Conservation (phyloP, 1,140 invertebrate species). For the Goniozus legneri region DNA sequence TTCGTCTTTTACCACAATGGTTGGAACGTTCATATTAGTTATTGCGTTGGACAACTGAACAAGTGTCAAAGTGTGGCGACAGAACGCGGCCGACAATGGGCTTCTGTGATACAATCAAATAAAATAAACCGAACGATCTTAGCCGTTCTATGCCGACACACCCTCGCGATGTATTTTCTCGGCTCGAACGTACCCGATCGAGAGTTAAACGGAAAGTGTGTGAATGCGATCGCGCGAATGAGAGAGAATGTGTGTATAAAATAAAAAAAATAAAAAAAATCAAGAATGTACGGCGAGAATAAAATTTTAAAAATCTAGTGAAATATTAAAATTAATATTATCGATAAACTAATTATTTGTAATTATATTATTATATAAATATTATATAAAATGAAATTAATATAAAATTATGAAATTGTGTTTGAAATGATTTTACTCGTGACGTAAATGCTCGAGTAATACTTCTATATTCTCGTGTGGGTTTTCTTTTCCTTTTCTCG, state of each 20-base stretch:
- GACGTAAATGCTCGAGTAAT: constrained; percentile 4
- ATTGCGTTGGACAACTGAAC: not conserved
- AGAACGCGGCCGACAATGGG: constrained; percentile 29
- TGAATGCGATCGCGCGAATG: constrained; percentile 8
- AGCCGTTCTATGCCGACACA: constrained; percentile 9
- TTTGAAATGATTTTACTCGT: constrained; percentile 9
- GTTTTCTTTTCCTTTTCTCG: not conserved
- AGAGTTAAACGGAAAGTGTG: no score
- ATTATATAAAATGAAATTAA: constrained; percentile 36
- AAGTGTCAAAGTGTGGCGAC: constrained; percentile 16
- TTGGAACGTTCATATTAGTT: not conserved
- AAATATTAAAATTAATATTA: constrained; percentile 45
- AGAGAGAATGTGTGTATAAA: not conserved
- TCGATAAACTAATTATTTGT: constrained; percentile 37
- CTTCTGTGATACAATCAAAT: constrained; percentile 53
- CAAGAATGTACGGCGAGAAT: not conserved
- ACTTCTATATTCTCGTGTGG: no score
- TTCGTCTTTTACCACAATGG: not conserved
- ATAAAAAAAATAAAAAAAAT: not conserved
- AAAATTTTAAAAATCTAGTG: constrained; percentile 47
- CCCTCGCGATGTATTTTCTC: not conserved
- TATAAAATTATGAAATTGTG: constrained; percentile 26
- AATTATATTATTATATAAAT: constrained; percentile 38
- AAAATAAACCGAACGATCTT: constrained; percentile 15
- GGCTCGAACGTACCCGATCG: no score